phyloP scores from a whole-genome alignment of 35 echinoderm and acorn worm genomes.

The Patiria miniata region DNA sequence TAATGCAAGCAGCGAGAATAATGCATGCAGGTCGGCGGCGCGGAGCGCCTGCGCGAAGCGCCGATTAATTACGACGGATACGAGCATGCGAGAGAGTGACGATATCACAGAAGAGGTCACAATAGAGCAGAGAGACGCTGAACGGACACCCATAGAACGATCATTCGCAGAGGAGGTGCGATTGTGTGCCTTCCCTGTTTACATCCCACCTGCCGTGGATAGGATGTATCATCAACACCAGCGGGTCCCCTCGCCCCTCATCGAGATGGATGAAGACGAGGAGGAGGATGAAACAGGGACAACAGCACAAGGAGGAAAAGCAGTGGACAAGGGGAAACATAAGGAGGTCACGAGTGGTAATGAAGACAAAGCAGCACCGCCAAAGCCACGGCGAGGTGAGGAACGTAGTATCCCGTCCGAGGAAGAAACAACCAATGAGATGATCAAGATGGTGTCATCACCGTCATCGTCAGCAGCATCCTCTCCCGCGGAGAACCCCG shows the following conservation, averaged over 20 bases:
- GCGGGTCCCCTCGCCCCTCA: neutral
- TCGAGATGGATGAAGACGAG: slow-evolving; percentile 34
- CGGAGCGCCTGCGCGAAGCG: slow-evolving; percentile 55
- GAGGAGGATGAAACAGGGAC: neutral
- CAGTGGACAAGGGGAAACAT: neutral
- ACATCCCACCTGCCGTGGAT: neutral
- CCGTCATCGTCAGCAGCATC: too few species aligned
- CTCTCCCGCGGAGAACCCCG: slow-evolving; percentile 1
- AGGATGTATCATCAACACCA: slow-evolving; percentile 16
- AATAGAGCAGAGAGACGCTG: slow-evolving; percentile 5
- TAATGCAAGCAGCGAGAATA: slow-evolving; percentile 42
- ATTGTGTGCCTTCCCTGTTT: slow-evolving; percentile 18
- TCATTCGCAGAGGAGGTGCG: slow-evolving; percentile 24
- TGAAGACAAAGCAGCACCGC: slow-evolving; percentile 28
- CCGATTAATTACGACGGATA: slow-evolving; percentile 47
- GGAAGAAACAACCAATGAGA: neutral
- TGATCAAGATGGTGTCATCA: neutral
- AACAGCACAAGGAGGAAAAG: neutral
- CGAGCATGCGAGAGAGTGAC: slow-evolving; percentile 27
- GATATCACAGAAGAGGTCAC: slow-evolving; percentile 11
- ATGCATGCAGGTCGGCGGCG: slow-evolving; percentile 37
- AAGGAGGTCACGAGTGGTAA: slow-evolving; percentile 26
- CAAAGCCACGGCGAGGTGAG: slow-evolving; percentile 14
- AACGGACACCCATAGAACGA: slow-evolving; percentile 10
- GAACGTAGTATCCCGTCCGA: neutral